Percentiles rank a stretch among this genome's conserved stretches.
Evolutionary conservation across 1,140 invertebrate genomes (phyloP).

Genomic region (Drosophila pectinifera): DNA sequence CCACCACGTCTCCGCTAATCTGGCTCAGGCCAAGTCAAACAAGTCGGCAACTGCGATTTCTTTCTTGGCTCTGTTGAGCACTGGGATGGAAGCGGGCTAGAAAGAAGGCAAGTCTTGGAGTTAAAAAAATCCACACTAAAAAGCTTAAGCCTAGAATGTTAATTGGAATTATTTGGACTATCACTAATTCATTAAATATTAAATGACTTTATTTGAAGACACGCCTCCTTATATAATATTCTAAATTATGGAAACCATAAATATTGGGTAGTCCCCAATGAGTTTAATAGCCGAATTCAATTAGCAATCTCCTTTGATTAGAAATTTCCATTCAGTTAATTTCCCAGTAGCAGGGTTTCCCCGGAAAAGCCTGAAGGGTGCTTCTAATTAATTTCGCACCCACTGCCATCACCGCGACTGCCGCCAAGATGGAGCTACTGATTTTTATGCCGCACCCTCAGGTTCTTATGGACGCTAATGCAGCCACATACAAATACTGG

Average conservation of each 20-base stretch:
- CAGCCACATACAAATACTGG: constrained; percentile 34
- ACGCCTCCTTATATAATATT: not conserved
- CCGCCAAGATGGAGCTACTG: constrained; percentile 38
- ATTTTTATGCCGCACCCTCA: constrained; percentile 64
- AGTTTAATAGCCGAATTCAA: constrained; percentile 8
- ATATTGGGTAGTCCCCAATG: not conserved
- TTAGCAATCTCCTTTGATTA: constrained; percentile 13
- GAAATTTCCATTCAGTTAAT: constrained; percentile 12
- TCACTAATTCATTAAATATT: no score
- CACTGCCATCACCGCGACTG: constrained; percentile 22
- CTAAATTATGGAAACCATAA: constrained; percentile 5
- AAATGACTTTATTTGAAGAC: no score
- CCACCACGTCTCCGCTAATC: constrained; percentile 12
- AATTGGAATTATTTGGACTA: no score
- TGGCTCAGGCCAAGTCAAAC: constrained; percentile 5
- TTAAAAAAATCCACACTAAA: not conserved
- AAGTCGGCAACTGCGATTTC: constrained; percentile 19
- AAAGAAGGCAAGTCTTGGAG: not conserved
- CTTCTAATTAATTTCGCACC: constrained; percentile 73
- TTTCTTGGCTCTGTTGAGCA: not conserved
- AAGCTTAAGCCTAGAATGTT: no score
- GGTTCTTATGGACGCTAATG: constrained; percentile 17
- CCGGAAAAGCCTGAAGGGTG: constrained; percentile 18
- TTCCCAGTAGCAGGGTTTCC: not conserved
- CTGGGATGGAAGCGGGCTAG: not conserved